Evolutionary conservation across 2,797 vertebrate species (phyloP), one percentile per base, ranked within the genome.

Genomic region (Parotocinclus haroldoi): DNA sequence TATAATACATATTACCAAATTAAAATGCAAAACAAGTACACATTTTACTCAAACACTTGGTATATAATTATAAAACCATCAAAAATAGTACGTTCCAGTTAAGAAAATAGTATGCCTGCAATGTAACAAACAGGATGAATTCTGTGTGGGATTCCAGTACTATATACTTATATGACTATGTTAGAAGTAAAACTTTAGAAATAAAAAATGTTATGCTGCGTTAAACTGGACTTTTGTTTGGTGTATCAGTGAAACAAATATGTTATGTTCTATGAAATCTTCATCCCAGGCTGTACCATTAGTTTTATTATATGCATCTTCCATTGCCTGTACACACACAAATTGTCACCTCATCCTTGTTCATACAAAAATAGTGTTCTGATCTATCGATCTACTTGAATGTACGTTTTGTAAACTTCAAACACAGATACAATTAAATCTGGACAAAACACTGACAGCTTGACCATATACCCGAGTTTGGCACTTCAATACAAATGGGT

Each of bases 361-460:
- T 72, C 48, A 81, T 92, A 92, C 78, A 92, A 92, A 92, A 92
- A 92, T 91, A 92, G 79, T 78, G 81, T 69, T 89, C 87, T 85
- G 83, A 13, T 1, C 8, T 50, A 50, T 82, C 83, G 78, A 82
- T 79, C 75, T 76, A 78, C 82, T 79, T 73, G 72, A 77, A 74
- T 84, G 83, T 69, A 82, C 72, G 65, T 83, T 82, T 77, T 50
- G 79, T 85, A 85, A 84, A 85, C 57, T n/a, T 12, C 82, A 82
- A 83, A 88, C 82, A 78, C 75, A 84, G 87, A 85, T 82, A 83
- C 81, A 83, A 87, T 86, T 89, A 88, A 80, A 65, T 74, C 77
- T 80, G 86, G 85, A 82, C 83, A 83, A 72, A 79, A 83, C 45
- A 63, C 77, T 71, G 86, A 85, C 84, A 86, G 86, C 82, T 83